phyloP scores from a whole-genome alignment of 1,140 invertebrate species.

The Drosophila littoralis region DNA sequence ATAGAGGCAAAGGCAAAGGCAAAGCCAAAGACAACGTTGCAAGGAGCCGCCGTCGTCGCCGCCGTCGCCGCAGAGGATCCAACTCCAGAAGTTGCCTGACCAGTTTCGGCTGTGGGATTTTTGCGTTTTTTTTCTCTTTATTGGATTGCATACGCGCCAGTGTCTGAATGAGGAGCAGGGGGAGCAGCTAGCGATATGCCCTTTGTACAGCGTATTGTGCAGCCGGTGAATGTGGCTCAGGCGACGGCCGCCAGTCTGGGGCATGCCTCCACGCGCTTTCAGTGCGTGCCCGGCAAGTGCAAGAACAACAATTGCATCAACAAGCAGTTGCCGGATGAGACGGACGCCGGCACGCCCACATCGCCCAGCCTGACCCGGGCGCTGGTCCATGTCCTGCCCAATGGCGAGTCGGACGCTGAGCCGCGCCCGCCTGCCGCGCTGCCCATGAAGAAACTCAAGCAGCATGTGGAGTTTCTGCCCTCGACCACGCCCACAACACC shows the following conservation, averaged over 20 bases:
- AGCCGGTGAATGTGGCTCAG: slow-evolving; percentile 89
- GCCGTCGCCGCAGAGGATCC: slow-evolving; percentile 58
- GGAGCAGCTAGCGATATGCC: slow-evolving; percentile 86
- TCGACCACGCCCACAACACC: slow-evolving; percentile 61
- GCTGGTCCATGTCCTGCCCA: slow-evolving; percentile 47
- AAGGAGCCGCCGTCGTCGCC: slow-evolving; percentile 11
- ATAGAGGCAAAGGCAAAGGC: slow-evolving; percentile 44
- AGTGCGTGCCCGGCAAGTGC: slow-evolving; percentile 77
- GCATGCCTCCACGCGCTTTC: slow-evolving; percentile 70
- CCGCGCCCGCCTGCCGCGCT: slow-evolving; percentile 62
- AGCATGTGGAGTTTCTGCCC: slow-evolving; percentile 75
- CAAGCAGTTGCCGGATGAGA: slow-evolving; percentile 54
- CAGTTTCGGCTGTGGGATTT: slow-evolving; percentile 52
- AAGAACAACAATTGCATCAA: slow-evolving; percentile 83
- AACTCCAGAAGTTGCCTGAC: slow-evolving; percentile 79
- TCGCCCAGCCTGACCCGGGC: slow-evolving; percentile 40
- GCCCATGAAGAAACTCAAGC: slow-evolving; percentile 79
- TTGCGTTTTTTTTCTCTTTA: slow-evolving; percentile 16
- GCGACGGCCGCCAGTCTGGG: slow-evolving; percentile 85
- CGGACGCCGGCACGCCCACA: slow-evolving; percentile 13
- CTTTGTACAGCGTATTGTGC: slow-evolving; percentile 89
- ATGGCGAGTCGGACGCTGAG: slow-evolving; percentile 30
- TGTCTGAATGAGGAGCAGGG: slow-evolving; percentile 25
- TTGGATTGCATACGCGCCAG: slow-evolving; percentile 3
- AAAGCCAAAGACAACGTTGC: slow-evolving; percentile 41